Evolutionary conservation across 1,140 invertebrate species (phyloP).

Genomic region (Caerostris darwini): DNA sequence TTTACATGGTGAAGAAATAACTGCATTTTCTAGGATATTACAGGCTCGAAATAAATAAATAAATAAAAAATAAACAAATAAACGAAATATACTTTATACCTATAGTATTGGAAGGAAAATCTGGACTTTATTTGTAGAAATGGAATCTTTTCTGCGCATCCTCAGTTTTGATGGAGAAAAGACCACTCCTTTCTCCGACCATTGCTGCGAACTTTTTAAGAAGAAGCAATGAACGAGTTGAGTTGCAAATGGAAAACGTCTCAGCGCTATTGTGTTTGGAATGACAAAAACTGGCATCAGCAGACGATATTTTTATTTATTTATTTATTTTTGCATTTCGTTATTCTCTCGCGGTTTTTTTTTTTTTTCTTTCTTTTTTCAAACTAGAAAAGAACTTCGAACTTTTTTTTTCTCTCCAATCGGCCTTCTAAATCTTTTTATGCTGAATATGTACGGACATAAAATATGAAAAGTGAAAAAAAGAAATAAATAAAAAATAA

Average conservation of each 20-base stretch:
- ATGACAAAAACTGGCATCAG: conserved; percentile 65
- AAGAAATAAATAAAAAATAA: not conserved
- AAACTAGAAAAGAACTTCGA: not conserved
- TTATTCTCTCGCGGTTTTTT: conserved; percentile 3
- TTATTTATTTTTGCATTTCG: conserved; percentile 54
- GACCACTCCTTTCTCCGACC: not conserved
- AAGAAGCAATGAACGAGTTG: not conserved
- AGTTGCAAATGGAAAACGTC: conserved; percentile 67
- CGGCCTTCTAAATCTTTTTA: conserved; percentile 54
- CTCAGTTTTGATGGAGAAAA: conserved; percentile 42
- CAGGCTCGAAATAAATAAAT: not conserved
- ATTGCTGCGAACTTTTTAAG: conserved; percentile 15
- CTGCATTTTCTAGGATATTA: conserved; percentile 39
- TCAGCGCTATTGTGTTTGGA: conserved; percentile 64
- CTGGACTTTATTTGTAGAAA: conserved; percentile 43
- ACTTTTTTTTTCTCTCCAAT: not conserved
- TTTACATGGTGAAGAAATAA: conserved; percentile 27
- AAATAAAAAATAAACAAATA: no score
- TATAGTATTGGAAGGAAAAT: conserved; percentile 17
- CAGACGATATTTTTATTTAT: conserved; percentile 56
- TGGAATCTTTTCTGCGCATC: not conserved
- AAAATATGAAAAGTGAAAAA: conserved; percentile 41
- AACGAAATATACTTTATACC: conserved; percentile 26
- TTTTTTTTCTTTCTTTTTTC: not conserved
- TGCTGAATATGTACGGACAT: conserved; percentile 38